A percentile compares a stretch with the other conserved stretches of the same genome.
Evolutionary conservation across 1,140 invertebrate species (phyloP).

Genomic region (Hormaphis cornu): DNA sequence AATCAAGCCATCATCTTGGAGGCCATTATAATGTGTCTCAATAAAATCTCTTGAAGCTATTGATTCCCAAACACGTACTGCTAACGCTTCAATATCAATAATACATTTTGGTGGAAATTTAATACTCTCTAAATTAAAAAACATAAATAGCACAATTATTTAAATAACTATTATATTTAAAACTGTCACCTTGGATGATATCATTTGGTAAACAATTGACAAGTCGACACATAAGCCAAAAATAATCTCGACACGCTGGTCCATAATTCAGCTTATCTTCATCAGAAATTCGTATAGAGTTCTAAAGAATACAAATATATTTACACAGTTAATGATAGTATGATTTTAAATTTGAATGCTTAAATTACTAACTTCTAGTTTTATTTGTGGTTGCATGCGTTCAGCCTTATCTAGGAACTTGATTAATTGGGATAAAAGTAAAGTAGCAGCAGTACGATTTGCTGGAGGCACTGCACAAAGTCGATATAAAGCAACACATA

Average conservation of each 20-base stretch:
- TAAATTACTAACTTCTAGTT: conserved; percentile 42
- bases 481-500: conserved; percentile 77
- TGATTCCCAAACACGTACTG: conserved; percentile 62
- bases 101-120: conserved; percentile 42
- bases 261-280: conserved; percentile 86
- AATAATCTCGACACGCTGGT: conserved; percentile 86
- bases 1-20: conserved; percentile 82
- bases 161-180: neutral
- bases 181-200: conserved; percentile 53
- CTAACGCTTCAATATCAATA: conserved; percentile 61
- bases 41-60: conserved; percentile 67
- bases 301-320: neutral
- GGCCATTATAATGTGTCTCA: conserved; percentile 66
- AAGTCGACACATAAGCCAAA: conserved; percentile 79
- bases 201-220: conserved; percentile 76
- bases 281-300: conserved; percentile 45
- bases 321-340: neutral
- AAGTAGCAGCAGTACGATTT: conserved; percentile 45
- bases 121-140: conserved; percentile 26
- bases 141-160: conserved; percentile 16
- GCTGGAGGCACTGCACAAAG: conserved; percentile 47
- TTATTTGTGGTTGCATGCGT: conserved; percentile 63
- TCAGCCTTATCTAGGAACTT: conserved; percentile 69
- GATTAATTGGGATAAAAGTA: conserved; percentile 65
- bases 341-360: neutral